A percentile compares a stretch with the other conserved stretches of the same genome.
phyloP scores from a whole-genome alignment of 2,888 invertebrate genomes.

The Podotricha telesiphe region DNA sequence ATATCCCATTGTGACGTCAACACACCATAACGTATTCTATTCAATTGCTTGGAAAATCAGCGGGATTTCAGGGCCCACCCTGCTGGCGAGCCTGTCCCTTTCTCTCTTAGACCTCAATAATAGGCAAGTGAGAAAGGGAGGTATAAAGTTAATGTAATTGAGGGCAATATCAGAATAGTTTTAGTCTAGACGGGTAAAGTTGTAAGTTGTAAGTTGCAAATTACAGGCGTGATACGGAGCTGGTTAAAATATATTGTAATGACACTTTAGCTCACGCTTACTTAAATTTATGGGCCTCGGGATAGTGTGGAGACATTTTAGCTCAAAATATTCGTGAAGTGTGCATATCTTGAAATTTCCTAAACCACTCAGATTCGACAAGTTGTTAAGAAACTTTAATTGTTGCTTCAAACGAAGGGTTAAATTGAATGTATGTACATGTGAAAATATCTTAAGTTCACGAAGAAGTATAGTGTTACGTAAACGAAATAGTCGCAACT shows the following conservation, averaged over 20 bases:
- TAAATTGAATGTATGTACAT: conserved; percentile 18
- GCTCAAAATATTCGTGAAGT: conserved; percentile 47
- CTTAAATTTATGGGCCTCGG: conserved; percentile 62
- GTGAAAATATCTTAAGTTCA: conserved; percentile 1
- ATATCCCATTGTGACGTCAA: conserved; percentile 66
- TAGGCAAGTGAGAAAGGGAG: conserved; percentile 53
- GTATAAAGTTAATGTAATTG: conserved; percentile 64
- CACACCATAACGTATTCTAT: conserved; percentile 76
- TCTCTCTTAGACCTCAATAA: conserved; percentile 44
- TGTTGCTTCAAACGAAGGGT: conserved; percentile 25
- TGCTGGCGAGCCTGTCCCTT: conserved; percentile 51
- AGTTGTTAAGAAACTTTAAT: conserved; percentile 35
- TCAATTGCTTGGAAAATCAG: conserved; percentile 81
- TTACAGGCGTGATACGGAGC: conserved; percentile 65
- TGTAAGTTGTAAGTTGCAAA: conserved; percentile 70
- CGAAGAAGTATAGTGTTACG: background rate
- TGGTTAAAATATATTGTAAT: conserved; percentile 69
- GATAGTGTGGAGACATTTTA: conserved; percentile 50
- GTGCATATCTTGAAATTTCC: conserved; percentile 39
- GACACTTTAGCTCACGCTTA: conserved; percentile 60
- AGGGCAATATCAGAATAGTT: conserved; percentile 77
- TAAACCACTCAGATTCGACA: conserved; percentile 37
- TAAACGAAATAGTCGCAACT: background rate
- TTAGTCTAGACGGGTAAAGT: conserved; percentile 77
- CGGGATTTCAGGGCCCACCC: conserved; percentile 69